Evolutionary conservation across 2,113 vertebrate genomes (phyloP).

Genomic region (Hemichromis elongatus): DNA sequence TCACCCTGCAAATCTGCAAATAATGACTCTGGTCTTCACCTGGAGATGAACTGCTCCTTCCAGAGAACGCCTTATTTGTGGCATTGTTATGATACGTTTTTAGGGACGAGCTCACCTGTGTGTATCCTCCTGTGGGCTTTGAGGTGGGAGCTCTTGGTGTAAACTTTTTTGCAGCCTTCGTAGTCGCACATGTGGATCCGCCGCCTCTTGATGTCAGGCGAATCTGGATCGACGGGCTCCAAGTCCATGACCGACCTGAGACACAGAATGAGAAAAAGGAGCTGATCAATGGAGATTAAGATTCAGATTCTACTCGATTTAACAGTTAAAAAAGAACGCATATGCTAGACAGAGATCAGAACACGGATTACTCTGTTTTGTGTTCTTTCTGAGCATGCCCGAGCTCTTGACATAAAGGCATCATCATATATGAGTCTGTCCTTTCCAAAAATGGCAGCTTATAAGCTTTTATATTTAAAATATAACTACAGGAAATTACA

Average conservation of each 20-base stretch:
- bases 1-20: background rate
- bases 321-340: background rate
- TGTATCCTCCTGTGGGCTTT: conserved; percentile 96
- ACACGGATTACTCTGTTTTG: background rate
- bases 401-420: too few species aligned
- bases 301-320: background rate
- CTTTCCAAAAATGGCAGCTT: too few species aligned
- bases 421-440: too few species aligned
- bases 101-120: conserved; percentile 75
- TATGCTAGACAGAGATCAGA: background rate
- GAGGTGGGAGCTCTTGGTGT: conserved; percentile 97
- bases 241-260: conserved; percentile 70
- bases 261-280: background rate
- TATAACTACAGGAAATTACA: too few species aligned
- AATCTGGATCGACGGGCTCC: conserved; percentile 76
- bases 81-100: fast-evolving
- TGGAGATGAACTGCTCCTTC: background rate
- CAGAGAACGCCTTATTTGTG: background rate
- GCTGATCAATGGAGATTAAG: background rate
- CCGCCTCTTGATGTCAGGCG: conserved; percentile 87
- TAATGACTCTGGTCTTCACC: background rate
- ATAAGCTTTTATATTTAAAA: too few species aligned
- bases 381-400: background rate
- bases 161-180: conserved; percentile 94
- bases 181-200: conserved; percentile 97